Base-by-base conservation (phyloP, 2,888 invertebrate genomes). In the Schizaphis graminum region DNA sequence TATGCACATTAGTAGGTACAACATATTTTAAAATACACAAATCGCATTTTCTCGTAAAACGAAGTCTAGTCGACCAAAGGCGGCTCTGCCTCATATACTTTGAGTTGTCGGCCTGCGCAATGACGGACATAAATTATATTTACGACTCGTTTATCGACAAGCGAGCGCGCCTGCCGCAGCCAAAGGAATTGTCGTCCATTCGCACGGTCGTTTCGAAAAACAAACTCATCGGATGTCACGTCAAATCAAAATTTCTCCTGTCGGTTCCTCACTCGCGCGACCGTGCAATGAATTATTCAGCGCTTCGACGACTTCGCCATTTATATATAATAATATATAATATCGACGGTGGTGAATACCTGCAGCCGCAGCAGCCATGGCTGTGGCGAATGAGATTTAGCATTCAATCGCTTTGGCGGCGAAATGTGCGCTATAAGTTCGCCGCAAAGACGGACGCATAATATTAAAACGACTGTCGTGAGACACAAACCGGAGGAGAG, bases 371-470 rank as follows among this genome's bases (percentile, higher is more conserved):
- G 16, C 67, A 44, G 44, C 56, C 44, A 47, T 13, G 61, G 89
- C 44, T 61, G 56, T 84, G 47, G 53, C 84, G 84, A 49, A 77
- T 53, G 8, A 21, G 91, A 91, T 53, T 91, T 91, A 84, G 56
- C 91, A 91, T 84, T 84, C 35, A 90, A 90, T 90, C 61, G 91
- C 91, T 91, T 91, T 91, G 91, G 84, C 91, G 91, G 91, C 28
- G 24, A 91, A 77, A 84, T 41, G 41, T 91, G 53, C n/a, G 89
- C 57, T 16, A 28, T 44, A 77, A 77, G 77, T 77, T 77, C 41
- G 21, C 89, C 28, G 56, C 57, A 26, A 26, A 57, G 56, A 89
- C 56, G 41, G 56, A 67, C 56, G 77, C 84, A 61, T 89, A 61
- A 28, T 41, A 28, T 91, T 91, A 84, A 84, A 91, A 84, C 41